Base-by-base conservation (phyloP, 2,888 invertebrate genomes). In the Sinotaia quadrata region DNA sequence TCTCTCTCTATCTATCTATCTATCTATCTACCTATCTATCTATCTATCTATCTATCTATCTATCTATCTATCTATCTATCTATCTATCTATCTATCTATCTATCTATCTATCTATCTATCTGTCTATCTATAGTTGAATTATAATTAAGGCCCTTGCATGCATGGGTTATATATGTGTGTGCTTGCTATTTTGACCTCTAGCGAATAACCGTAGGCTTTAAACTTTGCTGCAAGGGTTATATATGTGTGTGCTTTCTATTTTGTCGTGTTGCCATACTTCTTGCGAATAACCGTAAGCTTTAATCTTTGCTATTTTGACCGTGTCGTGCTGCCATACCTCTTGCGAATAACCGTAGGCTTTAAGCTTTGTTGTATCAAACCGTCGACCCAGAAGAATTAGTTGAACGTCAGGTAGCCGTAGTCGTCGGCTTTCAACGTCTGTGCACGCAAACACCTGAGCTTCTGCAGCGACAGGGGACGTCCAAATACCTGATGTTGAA, bases 371-470 rank as follows among this genome's bases (percentile, higher is more conserved):
- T 5, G 54, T 31, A 31, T 54, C 54, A 18, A 54, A 54, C 2
- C 2, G n/a, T n/a, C 54, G 54, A 18, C 54, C 54, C 24, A 54
- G 54, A 18, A 54, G 31, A n/a, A 29, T 31, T 2, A 69, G 44
- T 44, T 69, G 49, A 4, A 69, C n/a, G 36, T 69, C 69, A 15
- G 69, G 69, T 65, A 63, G 65, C 7, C 36, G 51, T 27, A 58
- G 41, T 21, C 57, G 31, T 27, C 52, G 61, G n/a, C 59, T 51
- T 36, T 69, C 69, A 18, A 58, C 36, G 24, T 47, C 59, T 51
- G 63, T 69, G 33, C 69, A 52, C 27, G 27, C 52, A 5, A 52
- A 52, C 52, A 52, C 15, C 21, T 54, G n/a, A 8, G 27, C 54
- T 27, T 54, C 54, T 2, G n/a, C 21, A 8, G 24, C 18, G 27